Evolutionary conservation across 1,140 invertebrate species (phyloP), one percentile per base, ranked within the genome.

Genomic region (Zaprionus kolodkinae): DNA sequence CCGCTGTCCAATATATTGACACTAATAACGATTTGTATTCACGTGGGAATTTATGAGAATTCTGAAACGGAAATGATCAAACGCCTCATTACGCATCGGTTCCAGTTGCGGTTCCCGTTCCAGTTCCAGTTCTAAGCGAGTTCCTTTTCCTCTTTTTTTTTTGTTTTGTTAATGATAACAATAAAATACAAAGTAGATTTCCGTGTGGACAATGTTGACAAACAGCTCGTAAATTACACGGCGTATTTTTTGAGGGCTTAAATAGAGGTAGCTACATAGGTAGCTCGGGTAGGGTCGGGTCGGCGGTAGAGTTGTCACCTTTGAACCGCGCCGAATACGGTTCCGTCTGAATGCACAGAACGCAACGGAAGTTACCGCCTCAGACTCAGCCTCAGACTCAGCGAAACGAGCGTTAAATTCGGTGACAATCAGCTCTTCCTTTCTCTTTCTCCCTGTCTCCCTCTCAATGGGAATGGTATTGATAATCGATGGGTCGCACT

Each of bases 211-310:
- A 73, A 73, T 89, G 84, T 89, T 84, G 81, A 84, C 84, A 88
- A 88, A 84, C 85, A 84, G 81, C 84, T 88, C 84, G 77, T 88
- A 88, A 89, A 88, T 88, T 88, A 89, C 67, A 50, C 71, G 77
- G 21, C 78, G 69, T 81, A 72, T 89, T 89, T 78, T 78, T 84
- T 64, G 71, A 62, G 21, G 68, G 76, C 63, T 81, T 78, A 78
- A 81, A 78, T 72, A 43, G 52, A n/a, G 27, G 15, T 35, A 15
- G 62, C 12, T 43, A 0, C 6, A 0, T 15, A 54, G n/a, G 33
- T 50, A 17, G 35, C 27, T 10, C n/a, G 9, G 13, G 10, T 48
- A 38, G 38, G 17, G n/a, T 64, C 65, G 72, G 36, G 21, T 21
- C 21, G 21, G 21, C 1, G 52, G 43, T 45, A 57, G 59, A 10